Base-by-base conservation (phyloP, 2,888 invertebrate genomes). In the Sesia bembeciformis region DNA sequence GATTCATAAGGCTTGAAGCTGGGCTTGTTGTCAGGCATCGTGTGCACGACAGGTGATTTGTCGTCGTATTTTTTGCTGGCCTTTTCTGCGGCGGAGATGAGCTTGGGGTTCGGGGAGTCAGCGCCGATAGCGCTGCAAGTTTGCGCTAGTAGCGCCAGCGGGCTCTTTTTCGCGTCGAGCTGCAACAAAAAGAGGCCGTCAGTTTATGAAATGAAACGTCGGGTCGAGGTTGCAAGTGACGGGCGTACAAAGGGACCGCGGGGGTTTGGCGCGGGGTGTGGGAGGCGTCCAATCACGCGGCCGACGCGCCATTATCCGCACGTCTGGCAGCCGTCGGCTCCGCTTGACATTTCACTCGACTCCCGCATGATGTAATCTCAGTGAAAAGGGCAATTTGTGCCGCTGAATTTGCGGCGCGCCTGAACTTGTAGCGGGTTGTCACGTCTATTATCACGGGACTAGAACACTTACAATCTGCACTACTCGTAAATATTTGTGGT, bases 151-250 rank as follows among this genome's bases (percentile, higher is more conserved):
- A 98, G 91, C 52, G 98, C 98, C 82, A 98, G 90, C 23, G 98
- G 98, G 90, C 97, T 98, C 90, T 98, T 98, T 91, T 98, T 98
- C 63, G 97, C 97, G 90, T 98, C 98, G 93, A 98, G 91, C 98
- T 98, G 94, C 64, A 95, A 95, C 82, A 88, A 90, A 81, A 90
- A 81, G 74, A 83, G 61, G 60, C 57, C 51, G 57, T 62, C 58
- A 68, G 78, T 85, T 81, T 82, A 86, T 84, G 82, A 84, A 87
- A 87, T 87, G 83, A 86, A 87, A 87, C 77, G 83, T 85, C 84
- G 80, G 81, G 78, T 77, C 73, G 81, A 76, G 81, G 83, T 81
- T 85, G 86, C 81, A 75, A 78, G 83, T 86, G 87, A 86, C 84
- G 84, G 84, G 78, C 63, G 68, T 73, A 87, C 87, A 88, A 87